Base-by-base conservation (phyloP, 2,113 vertebrate genomes). In the Xiphophorus couchianus region DNA sequence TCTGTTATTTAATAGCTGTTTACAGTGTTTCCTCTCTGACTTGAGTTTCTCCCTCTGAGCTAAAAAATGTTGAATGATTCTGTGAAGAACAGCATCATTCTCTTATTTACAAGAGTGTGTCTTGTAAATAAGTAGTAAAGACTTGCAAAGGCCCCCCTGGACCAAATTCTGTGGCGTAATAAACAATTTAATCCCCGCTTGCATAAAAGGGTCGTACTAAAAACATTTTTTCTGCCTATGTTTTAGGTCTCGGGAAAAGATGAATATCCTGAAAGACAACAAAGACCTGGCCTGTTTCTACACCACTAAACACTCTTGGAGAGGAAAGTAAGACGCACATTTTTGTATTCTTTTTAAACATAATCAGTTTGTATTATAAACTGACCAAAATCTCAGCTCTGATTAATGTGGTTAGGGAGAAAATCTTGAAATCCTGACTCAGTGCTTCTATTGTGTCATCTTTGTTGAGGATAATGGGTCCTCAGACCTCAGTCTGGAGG, bases 241-340 rank as follows among this genome's bases (percentile, higher is more conserved):
- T 79, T 95, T 68, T 80, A 99, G 97, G 93, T 92, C 92, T 92
- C 93, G 88, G 93, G 94, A 89, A 95, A 99, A 97, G 95, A 99
- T 99, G 98, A 99, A 98, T 89, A 93, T 98, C 94, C 93, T 99
- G 92, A 97, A 97, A 92, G 98, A 99, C 86, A 99, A 99, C 95
- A 97, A 96, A 94, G 98, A 99, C 94, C 92, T 99, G 95, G 98
- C 98, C 92, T 99, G 98, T 95, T 99, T 97, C 95, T 99, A 98
- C 83, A 99, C 98, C 85, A 99, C 98, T 93, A 99, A 99, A 91
- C 98, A 99, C 95, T 99, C 98, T 81, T 99, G 98, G 98, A 97
- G 98, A 84, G 98, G 98, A 84, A 99, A 97, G 98, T 99, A 96
- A 97, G 97, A 95, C 73, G 77, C 10, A 33, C 30, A 27, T 11